Base-by-base conservation (phyloP, 2,113 vertebrate species). In the Spea bombifrons region DNA sequence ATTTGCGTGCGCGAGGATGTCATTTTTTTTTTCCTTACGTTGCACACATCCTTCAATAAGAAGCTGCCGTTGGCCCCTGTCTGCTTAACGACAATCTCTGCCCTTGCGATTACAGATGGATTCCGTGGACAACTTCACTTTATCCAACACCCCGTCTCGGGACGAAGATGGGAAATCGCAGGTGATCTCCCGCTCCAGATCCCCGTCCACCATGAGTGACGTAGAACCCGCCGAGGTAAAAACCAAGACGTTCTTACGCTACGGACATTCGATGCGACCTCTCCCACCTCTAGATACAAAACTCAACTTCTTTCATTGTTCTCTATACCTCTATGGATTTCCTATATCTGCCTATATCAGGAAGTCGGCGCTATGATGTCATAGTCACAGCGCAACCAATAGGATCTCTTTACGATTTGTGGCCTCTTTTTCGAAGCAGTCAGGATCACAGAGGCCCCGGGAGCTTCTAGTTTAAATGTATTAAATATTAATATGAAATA, bases 121-220 rank as follows among this genome's bases (percentile, higher is more conserved):
- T 87, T 96, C 95, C 0, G 88, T 94, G 86, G 96, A 97, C 86
- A 96, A 91, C 87, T 96, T 95, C 85, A 96, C 94, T 2, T 88
- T 93, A 69, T 95, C 94, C 87, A 96, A 95, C 90, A 95, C 94
- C 30, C 91, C 92, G 7, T 95, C 95, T 52, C 84, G 93, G 81
- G 94, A 95, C 75, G 94, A 93, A 63, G 96, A 94, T 78, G 86
- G 91, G 72, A 96, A 94, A 87, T 92, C 91, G 85, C 93, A 93
- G 82, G 88, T 91, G 72, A 93, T 94, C 87, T 91, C 94, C 67
- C 94, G 94, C 81, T 94, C 95, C 3, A 92, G 94, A 64, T 96
- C 95, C 44, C 96, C 96, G 64, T 96, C 95, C 84, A 94, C 92
- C 81, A 91, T 94, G 80, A 97, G 95, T 75, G 96, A 97, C 82